Base-by-base conservation (phyloP, 2,888 invertebrate species). In the Parascotia fuliginaria region DNA sequence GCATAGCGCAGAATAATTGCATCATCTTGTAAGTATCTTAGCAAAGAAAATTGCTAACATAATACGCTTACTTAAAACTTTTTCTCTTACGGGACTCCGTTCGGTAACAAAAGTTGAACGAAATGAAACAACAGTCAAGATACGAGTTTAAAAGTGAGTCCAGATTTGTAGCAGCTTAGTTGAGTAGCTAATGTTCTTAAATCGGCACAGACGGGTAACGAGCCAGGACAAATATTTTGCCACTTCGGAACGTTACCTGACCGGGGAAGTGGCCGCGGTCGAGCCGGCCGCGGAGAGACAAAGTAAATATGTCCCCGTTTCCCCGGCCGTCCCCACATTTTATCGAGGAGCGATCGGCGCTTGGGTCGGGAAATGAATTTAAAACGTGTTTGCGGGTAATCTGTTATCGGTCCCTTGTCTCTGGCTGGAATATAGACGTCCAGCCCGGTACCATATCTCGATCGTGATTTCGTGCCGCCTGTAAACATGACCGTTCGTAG, bases 301-400 rank as follows among this genome's bases (percentile, higher is more conserved):
- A 87, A 89, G 90, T 90, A 91, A 91, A 92, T 92, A 90, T 90
- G 91, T 89, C 90, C 89, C 83, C 83, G 83, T 85, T 87, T 79
- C 83, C 85, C 82, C 80, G 83, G 81, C 80, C 85, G 82, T 87
- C 87, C 89, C 89, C 87, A 89, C 90, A 89, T 90, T 92, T 91
- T 92, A 92, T 92, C 90, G 89, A 85, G 84, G 85, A 87, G 86
- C 89, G 90, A 90, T 91, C 90, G 90, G 85, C 81, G 85, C 85
- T 83, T 84, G 91, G 90, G 90, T 89, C 89, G 90, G 90, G 89
- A 89, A 91, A 90, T 90, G 90, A 92, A 90, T 92, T 92, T 90
- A 91, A 92, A 91, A 90, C 91, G 90, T 92, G 92, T 92, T 91
- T 92, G 92, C 86, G 92, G 92, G 92, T 92, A 92, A 92, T 92